These are phyloP conservation scores for Stenodera caucasica DNA, from an alignment of 2,888 invertebrate species.

Conservation along the genomic window DNA sequence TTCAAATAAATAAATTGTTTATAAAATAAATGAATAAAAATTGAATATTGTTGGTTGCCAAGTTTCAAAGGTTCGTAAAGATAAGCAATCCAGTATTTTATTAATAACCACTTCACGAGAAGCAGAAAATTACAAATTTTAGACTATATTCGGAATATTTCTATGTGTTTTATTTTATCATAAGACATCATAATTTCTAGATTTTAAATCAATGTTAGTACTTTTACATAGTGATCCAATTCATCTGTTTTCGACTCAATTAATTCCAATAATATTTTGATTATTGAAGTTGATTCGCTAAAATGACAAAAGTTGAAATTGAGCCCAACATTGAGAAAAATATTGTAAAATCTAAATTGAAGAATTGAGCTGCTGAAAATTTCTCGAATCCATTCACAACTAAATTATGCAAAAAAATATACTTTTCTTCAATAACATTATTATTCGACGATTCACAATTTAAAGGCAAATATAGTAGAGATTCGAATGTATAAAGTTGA, in stretches of 20 bases:
- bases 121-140: no score
- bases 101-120: no score
- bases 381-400: slow-evolving; percentile 12
- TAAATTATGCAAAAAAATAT: slow-evolving; percentile 16
- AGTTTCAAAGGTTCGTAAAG: no score
- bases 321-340: slow-evolving; percentile 24
- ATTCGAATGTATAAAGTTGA: slow-evolving; percentile 20
- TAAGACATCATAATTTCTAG: no score
- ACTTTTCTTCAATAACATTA: slow-evolving; percentile 19
- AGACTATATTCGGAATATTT: no score
- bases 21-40: no score
- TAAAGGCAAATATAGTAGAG: slow-evolving; percentile 19
- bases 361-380: slow-evolving; percentile 28
- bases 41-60: no score
- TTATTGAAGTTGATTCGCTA: slow-evolving; percentile 15
- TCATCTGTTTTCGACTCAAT: no score
- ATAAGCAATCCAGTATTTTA: no score
- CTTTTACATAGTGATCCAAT: no score
- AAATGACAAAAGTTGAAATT: slow-evolving; percentile 23
- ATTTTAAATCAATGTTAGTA: no score
- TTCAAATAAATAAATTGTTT: slow-evolving; percentile 9
- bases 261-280: slow-evolving; percentile 3
- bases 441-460: slow-evolving; percentile 4
- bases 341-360: slow-evolving; percentile 21
- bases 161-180: no score